Conservation (phyloP, 2,888 invertebrate species). For the Argyresthia goedartella region DNA sequence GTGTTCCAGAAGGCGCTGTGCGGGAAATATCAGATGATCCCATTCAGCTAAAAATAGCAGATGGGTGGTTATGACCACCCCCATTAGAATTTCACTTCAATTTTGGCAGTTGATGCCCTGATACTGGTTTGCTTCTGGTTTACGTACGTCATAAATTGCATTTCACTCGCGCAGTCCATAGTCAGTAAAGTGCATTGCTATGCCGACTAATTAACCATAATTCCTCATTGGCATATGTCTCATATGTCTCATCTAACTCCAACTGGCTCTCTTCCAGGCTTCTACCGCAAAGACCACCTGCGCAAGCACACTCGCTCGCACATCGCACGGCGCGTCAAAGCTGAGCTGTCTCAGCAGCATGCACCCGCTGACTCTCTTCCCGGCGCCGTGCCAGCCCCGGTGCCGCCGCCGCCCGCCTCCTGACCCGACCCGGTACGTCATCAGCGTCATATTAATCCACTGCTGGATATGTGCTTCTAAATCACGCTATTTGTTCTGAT, state of each 20-base stretch:
- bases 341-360: conserved; percentile 82
- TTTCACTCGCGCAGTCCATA: too few species aligned
- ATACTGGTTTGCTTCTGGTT: too few species aligned
- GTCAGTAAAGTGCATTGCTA: too few species aligned
- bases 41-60: conserved; percentile 90
- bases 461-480: too few species aligned
- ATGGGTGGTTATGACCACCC: conserved; percentile 89
- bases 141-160: too few species aligned
- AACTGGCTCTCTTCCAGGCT: conserved; percentile 48
- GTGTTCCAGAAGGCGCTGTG: conserved; percentile 90
- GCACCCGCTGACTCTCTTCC: conserved; percentile 36
- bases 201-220: background rate
- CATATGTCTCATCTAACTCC: too few species aligned
- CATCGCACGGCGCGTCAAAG: conserved; percentile 75
- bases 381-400: conserved; percentile 18
- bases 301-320: conserved; percentile 85
- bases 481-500: conserved; percentile 1
- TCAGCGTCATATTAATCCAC: too few species aligned
- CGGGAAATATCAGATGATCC: conserved; percentile 91
- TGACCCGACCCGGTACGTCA: too few species aligned
- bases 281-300: conserved; percentile 84
- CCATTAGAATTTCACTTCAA: conserved; percentile 82
- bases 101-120: background rate
- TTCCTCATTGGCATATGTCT: too few species aligned
- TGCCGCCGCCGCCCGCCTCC: conserved; percentile 35